Conservation (phyloP, 2,888 invertebrate genomes). For the Aphidius colemani region DNA sequence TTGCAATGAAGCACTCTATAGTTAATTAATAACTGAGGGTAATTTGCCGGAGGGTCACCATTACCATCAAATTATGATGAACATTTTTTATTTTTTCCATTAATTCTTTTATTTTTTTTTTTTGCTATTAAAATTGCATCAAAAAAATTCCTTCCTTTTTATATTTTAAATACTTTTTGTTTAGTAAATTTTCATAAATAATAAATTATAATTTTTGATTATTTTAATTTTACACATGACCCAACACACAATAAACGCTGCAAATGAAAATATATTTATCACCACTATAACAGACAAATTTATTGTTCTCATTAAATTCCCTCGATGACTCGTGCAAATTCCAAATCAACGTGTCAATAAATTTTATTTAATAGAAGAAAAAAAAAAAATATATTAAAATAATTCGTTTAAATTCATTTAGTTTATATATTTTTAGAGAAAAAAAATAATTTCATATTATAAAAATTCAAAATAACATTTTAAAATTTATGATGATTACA, state of each 20-base stretch:
- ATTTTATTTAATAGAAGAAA: too few species aligned
- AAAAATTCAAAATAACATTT: too few species aligned
- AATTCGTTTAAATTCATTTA: too few species aligned
- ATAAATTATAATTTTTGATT: background rate
- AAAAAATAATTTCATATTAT: too few species aligned
- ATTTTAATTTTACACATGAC: constrained; percentile 2
- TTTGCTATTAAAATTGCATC: background rate
- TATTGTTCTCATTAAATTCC: constrained; percentile 30
- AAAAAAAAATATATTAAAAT: too few species aligned
- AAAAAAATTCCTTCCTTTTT: background rate
- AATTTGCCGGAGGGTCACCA: constrained; percentile 22
- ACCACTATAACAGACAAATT: constrained; percentile 20
- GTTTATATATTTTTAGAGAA: too few species aligned
- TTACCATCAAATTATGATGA: background rate
- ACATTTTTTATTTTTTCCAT: background rate
- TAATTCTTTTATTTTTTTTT: background rate
- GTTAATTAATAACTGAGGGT: constrained; percentile 32
- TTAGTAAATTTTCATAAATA: background rate
- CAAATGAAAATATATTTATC: constrained; percentile 27
- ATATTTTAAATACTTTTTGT: constrained; percentile 1
- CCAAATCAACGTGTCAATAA: too few species aligned
- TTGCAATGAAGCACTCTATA: constrained; percentile 13
- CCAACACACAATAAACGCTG: constrained; percentile 1
- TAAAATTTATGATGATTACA: too few species aligned
- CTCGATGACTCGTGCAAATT: background rate